These are phyloP conservation scores for Epicauta chinensis DNA, from an alignment of 1,140 invertebrate genomes.

Conservation along the genomic window DNA sequence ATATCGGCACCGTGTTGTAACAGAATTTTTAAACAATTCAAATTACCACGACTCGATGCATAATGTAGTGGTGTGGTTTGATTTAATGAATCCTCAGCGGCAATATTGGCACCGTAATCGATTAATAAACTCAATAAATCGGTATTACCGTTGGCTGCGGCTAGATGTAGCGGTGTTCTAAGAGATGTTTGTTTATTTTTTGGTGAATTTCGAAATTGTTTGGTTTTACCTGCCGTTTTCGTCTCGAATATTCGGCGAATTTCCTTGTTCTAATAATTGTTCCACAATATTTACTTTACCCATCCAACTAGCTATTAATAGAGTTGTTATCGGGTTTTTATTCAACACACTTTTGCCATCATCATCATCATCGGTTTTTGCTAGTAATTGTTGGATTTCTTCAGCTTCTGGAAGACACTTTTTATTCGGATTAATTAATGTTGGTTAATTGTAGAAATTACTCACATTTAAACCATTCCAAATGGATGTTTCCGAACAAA, in stretches of 20 bases:
- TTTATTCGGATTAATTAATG: not conserved
- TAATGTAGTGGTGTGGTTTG: conserved; percentile 70
- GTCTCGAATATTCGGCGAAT: conserved; percentile 44
- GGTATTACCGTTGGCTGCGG: conserved; percentile 58
- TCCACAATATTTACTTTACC: conserved; percentile 43
- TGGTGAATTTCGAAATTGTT: no score
- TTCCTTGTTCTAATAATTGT: conserved; percentile 42
- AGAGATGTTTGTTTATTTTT: conserved; percentile 22
- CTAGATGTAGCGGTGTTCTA: conserved; percentile 72
- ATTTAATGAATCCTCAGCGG: conserved; percentile 57
- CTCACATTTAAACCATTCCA: conserved; percentile 41
- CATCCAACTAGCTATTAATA: conserved; percentile 49
- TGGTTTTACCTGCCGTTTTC: conserved; percentile 47
- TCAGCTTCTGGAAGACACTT: conserved; percentile 45
- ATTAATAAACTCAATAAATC: conserved; percentile 60
- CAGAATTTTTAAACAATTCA: conserved; percentile 52
- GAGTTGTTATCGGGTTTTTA: conserved; percentile 28
- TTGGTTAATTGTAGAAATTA: conserved; percentile 30
- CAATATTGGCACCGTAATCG: conserved; percentile 56
- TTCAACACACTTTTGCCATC: conserved; percentile 26
- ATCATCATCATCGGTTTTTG: conserved; percentile 43
- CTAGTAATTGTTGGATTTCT: conserved; percentile 37
- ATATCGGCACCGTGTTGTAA: conserved; percentile 61
- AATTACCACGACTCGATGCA: conserved; percentile 59
- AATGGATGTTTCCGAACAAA: conserved; percentile 48